A percentile compares a stretch with the other conserved stretches of the same genome.
Evolutionary conservation across 2,888 invertebrate species (phyloP).

Genomic region (Spodoptera littoralis): DNA sequence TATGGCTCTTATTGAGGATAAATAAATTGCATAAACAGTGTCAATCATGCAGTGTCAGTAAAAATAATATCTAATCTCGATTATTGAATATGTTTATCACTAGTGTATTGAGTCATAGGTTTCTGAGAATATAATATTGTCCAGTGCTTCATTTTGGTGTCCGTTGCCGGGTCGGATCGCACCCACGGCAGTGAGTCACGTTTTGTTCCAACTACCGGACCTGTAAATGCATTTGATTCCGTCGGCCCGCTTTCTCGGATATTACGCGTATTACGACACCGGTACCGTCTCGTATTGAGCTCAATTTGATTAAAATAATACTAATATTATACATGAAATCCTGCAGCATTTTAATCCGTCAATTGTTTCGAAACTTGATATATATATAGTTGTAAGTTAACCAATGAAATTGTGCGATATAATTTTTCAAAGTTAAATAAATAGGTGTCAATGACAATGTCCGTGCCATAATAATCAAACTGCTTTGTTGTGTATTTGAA

Average conservation of each 20-base stretch:
- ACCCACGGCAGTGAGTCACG: slow-evolving; percentile 71
- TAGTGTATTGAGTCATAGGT: slow-evolving; percentile 53
- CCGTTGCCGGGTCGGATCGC: slow-evolving; percentile 48
- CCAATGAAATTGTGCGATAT: too few species aligned
- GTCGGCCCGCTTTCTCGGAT: slow-evolving; percentile 57
- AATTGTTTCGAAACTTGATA: too few species aligned
- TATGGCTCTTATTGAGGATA: slow-evolving; percentile 13
- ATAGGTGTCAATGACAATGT: too few species aligned
- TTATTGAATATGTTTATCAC: slow-evolving; percentile 5
- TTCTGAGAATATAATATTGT: slow-evolving; percentile 40
- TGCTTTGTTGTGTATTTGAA: slow-evolving; percentile 12
- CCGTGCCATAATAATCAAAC: neutral
- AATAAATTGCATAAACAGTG: slow-evolving; percentile 19
- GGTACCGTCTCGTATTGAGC: slow-evolving; percentile 22
- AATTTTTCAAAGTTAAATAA: too few species aligned
- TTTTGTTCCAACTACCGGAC: slow-evolving; percentile 47
- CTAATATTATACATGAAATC: neutral
- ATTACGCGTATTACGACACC: slow-evolving; percentile 47
- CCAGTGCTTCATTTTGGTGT: slow-evolving; percentile 44
- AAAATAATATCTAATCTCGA: slow-evolving; percentile 21
- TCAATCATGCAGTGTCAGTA: slow-evolving; percentile 15
- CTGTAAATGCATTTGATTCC: slow-evolving; percentile 50
- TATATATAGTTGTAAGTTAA: too few species aligned
- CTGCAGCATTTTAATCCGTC: neutral
- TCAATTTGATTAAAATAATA: slow-evolving; percentile 12